A percentile compares a stretch with the other conserved stretches of the same genome.
Evolutionary conservation across 1,140 invertebrate genomes (phyloP).

Genomic region (Papilio helenus): DNA sequence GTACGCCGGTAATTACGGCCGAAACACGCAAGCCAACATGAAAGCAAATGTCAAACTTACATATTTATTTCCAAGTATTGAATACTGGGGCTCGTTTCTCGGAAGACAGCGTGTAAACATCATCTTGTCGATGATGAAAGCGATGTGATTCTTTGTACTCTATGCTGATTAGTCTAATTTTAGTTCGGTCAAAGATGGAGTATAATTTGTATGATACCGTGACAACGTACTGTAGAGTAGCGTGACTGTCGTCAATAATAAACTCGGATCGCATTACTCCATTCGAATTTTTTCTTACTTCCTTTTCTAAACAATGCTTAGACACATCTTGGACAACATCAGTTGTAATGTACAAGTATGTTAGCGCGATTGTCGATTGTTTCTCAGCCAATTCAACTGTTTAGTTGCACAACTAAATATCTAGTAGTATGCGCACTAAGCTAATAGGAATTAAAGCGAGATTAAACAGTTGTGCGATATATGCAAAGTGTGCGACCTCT

Average conservation of each 20-base stretch:
- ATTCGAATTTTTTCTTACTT: constrained; percentile 44
- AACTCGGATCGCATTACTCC: constrained; percentile 45
- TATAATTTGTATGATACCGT: constrained; percentile 67
- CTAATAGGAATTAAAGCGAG: background rate
- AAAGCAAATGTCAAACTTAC: constrained; percentile 83
- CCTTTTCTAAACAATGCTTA: background rate
- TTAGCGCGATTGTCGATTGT: too few species aligned
- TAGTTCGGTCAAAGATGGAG: constrained; percentile 59
- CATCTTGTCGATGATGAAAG: constrained; percentile 82
- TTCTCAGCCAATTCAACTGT: background rate
- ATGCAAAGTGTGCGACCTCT: background rate
- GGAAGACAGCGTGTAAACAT: constrained; percentile 78
- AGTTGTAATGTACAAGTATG: background rate
- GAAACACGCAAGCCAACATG: constrained; percentile 78
- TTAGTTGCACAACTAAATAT: background rate
- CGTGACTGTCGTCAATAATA: constrained; percentile 59
- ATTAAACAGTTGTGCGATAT: background rate
- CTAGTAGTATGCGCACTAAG: too few species aligned
- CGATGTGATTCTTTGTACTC: constrained; percentile 80
- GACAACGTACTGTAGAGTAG: constrained; percentile 59
- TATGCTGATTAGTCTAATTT: constrained; percentile 81
- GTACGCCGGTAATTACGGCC: constrained; percentile 68
- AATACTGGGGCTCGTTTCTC: constrained; percentile 73
- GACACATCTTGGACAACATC: background rate
- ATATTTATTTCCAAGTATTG: constrained; percentile 83